Evolutionary conservation across 2,113 vertebrate species (phyloP).

Genomic region (Entosphenus tridentatus): DNA sequence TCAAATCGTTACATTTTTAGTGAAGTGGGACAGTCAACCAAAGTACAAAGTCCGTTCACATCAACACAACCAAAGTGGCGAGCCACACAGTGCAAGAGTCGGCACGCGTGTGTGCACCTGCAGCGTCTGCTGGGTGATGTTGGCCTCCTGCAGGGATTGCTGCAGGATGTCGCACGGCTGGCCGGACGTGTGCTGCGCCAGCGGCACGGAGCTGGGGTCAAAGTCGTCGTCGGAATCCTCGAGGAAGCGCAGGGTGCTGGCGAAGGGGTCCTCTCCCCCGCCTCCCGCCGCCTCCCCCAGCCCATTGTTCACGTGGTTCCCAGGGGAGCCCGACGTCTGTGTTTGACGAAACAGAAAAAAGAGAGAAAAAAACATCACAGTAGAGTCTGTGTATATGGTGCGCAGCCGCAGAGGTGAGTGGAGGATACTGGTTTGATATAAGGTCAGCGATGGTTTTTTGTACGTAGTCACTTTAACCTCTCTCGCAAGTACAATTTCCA

Average conservation of each 20-base stretch:
- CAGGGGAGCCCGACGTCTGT: constrained; percentile 48
- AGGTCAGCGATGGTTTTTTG: no score
- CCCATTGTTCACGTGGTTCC: constrained; percentile 41
- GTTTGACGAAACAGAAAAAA: constrained; percentile 20
- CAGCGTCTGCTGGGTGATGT: constrained; percentile 86
- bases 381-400: no score
- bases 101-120: constrained; percentile 21
- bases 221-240: constrained; percentile 51
- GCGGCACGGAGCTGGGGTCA: constrained; percentile 36
- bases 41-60: no score
- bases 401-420: no score
- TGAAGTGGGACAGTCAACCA: no score
- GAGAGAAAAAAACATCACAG: no score
- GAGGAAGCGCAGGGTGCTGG: constrained; percentile 44
- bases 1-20: no score
- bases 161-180: constrained; percentile 85
- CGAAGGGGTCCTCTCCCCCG: constrained; percentile 26
- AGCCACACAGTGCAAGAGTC: no score
- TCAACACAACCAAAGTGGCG: no score
- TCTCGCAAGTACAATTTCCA: no score
- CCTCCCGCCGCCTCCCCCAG: constrained; percentile 37
- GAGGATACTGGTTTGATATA: no score
- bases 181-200: constrained; percentile 22
- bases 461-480: no score
- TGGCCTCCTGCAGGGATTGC: constrained; percentile 84